These are phyloP conservation scores for Protodeltote pygarga DNA, from an alignment of 2,888 invertebrate genomes.

Conservation along the genomic window DNA sequence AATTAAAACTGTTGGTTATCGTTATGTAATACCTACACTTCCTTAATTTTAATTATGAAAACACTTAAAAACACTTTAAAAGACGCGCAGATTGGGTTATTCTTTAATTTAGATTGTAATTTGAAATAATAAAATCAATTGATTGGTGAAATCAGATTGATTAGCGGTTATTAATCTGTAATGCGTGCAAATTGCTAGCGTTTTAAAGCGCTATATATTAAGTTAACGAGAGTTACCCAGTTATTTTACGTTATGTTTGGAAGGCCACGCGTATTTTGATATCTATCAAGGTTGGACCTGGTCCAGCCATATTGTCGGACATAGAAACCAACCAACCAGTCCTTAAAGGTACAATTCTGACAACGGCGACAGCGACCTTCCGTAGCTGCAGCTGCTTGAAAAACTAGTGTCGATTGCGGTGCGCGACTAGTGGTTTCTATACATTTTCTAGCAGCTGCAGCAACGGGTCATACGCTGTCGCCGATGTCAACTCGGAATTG, in stretches of 20 bases:
- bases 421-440: too few relatives aligned
- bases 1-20: background rate
- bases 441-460: too few relatives aligned
- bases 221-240: constrained; percentile 44
- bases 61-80: constrained; percentile 14
- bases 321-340: too few relatives aligned
- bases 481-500: too few relatives aligned
- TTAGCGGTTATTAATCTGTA: constrained; percentile 23
- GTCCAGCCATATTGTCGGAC: too few relatives aligned
- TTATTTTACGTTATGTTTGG: constrained; percentile 31
- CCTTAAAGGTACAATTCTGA: too few relatives aligned
- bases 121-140: constrained; percentile 39
- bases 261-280: too few relatives aligned
- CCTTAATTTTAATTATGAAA: constrained; percentile 26
- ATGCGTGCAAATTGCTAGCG: constrained; percentile 44
- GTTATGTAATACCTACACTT: constrained; percentile 11
- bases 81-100: constrained; percentile 20
- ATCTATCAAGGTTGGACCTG: too few relatives aligned
- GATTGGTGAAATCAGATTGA: constrained; percentile 34
- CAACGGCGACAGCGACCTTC: too few relatives aligned
- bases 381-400: too few relatives aligned
- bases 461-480: too few relatives aligned
- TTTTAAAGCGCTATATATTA: constrained; percentile 36
- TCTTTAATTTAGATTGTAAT: constrained; percentile 31
- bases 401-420: too few relatives aligned